phyloP scores from a whole-genome alignment of 2,888 invertebrate species.

The Clanis bilineata region DNA sequence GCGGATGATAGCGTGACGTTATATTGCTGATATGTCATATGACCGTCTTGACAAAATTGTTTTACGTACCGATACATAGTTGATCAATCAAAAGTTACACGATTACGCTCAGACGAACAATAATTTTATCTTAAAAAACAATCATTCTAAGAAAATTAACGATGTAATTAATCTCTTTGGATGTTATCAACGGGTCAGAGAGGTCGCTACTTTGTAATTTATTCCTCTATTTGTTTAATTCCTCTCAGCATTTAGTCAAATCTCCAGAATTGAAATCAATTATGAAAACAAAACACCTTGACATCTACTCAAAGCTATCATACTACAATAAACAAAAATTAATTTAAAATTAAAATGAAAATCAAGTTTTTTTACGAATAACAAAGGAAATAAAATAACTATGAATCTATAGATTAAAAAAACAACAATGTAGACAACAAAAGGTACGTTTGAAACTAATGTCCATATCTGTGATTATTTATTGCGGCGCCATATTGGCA shows the following conservation, averaged over 20 bases:
- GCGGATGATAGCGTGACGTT: too few species aligned
- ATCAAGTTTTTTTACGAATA: too few species aligned
- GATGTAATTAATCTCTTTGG: too few species aligned
- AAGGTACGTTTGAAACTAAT: not conserved
- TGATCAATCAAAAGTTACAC: too few species aligned
- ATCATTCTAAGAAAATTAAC: too few species aligned
- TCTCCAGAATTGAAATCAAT: not conserved
- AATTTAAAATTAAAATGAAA: not conserved
- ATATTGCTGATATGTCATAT: too few species aligned
- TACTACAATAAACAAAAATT: not conserved
- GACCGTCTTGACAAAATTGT: too few species aligned
- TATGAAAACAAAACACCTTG: not conserved
- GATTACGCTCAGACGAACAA: too few species aligned
- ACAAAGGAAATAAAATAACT: not conserved
- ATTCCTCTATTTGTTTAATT: not conserved
- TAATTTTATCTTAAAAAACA: too few species aligned
- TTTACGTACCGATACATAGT: too few species aligned
- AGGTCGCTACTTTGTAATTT: not conserved
- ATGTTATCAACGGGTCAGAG: not conserved
- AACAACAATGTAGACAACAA: not conserved
- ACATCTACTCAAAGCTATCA: not conserved
- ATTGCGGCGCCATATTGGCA: conserved; percentile 41
- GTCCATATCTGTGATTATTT: conserved; percentile 51
- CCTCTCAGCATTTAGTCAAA: not conserved
- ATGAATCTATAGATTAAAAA: not conserved